Conservation (phyloP, 2,797 vertebrate genomes). For the Gila robusta region DNA sequence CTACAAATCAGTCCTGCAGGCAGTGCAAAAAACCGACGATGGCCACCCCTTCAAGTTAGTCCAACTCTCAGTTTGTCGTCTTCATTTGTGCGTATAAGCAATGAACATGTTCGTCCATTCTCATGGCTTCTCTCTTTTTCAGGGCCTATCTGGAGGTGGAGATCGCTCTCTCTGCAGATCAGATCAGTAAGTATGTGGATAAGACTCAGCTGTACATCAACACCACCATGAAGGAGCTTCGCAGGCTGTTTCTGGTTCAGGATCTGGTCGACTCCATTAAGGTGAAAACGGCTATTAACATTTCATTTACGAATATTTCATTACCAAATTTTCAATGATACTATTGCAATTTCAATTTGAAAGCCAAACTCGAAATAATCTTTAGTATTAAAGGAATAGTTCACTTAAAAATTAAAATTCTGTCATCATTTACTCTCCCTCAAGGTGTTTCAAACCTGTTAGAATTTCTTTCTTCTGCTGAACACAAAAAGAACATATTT, state of each 20-base stretch:
- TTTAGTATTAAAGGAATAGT: neutral
- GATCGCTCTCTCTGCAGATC: conserved; percentile 95
- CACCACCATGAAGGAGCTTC: conserved; percentile 93
- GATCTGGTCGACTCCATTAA: conserved; percentile 98
- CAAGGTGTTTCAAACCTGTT: too few species aligned
- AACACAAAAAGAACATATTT: too few species aligned
- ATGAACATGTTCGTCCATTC: neutral
- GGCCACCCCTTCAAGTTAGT: conserved; percentile 99
- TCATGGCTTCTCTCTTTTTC: conserved; percentile 28
- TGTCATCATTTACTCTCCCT: too few species aligned
- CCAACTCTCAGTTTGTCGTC: neutral
- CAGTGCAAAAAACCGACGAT: conserved; percentile 98
- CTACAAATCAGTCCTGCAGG: conserved; percentile 99
- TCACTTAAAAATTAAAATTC: too few species aligned
- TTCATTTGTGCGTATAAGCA: neutral
- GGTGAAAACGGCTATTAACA: conserved; percentile 71
- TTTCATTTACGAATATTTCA: neutral
- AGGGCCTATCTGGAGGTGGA: conserved; percentile 96
- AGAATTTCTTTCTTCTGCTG: too few species aligned
- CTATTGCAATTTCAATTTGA: neutral
- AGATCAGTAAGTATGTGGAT: conserved; percentile 98
- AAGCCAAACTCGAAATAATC: neutral
- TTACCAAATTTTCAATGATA: neutral
- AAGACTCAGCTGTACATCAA: conserved; percentile 94
- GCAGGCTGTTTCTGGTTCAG: conserved; percentile 97